A percentile compares a stretch with the other conserved stretches of the same genome.
Conservation (phyloP, 2,113 vertebrate genomes). For the Tringa solitaria region DNA sequence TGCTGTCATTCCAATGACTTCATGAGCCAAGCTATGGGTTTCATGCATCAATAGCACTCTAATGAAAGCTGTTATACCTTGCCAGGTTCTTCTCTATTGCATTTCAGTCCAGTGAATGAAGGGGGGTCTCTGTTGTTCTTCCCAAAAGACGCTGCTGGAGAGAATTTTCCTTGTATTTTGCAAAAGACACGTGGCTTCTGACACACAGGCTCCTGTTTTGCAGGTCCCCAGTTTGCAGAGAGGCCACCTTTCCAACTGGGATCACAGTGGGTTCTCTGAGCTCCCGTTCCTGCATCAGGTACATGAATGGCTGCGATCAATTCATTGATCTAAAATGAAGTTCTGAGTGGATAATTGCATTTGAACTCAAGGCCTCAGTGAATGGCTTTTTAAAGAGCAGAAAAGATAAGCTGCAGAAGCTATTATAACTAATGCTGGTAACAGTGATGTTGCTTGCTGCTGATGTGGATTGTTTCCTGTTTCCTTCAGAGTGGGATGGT, state of each 20-base stretch:
- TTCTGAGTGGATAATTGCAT: neutral
- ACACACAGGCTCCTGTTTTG: neutral
- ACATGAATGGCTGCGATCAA: neutral
- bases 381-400: neutral
- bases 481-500: neutral
- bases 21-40: neutral
- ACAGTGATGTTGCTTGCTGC: neutral
- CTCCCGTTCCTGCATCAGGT: neutral
- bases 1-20: neutral
- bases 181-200: neutral
- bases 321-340: neutral
- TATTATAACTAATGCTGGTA: neutral
- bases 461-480: neutral
- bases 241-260: neutral
- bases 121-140: neutral
- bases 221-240: neutral
- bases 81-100: neutral
- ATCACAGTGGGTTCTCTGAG: neutral
- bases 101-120: neutral
- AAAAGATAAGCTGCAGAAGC: neutral
- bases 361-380: neutral
- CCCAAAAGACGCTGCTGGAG: accelerated
- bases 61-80: neutral
- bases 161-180: neutral
- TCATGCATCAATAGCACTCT: neutral